phyloP scores from a whole-genome alignment of 2,113 vertebrate genomes.

The Todiramphus chloris region DNA sequence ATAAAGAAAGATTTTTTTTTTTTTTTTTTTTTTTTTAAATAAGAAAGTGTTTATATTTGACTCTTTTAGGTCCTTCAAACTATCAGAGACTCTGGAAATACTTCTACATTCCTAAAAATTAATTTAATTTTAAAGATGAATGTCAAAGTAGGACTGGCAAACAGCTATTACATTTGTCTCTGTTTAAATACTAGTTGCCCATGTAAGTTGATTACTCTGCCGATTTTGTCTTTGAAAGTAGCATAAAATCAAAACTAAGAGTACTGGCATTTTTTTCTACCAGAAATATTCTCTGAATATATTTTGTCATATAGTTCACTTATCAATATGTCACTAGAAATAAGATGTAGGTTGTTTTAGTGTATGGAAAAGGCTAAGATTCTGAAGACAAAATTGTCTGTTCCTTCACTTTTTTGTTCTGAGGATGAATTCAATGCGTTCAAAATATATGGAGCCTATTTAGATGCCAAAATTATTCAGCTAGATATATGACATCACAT shows the following conservation, averaged over 20 bases:
- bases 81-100: background rate
- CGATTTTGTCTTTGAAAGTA: background rate
- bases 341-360: background rate
- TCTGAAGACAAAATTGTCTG: background rate
- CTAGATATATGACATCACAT: background rate
- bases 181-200: background rate
- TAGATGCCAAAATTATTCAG: background rate
- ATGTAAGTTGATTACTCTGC: background rate
- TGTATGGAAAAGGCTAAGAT: background rate
- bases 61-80: background rate
- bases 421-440: background rate
- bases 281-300: background rate
- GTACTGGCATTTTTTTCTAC: background rate
- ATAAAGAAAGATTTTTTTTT: background rate
- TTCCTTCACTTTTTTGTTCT: background rate
- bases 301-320: background rate
- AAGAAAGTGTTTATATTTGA: background rate
- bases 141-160: background rate
- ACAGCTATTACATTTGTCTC: background rate
- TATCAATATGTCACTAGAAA: background rate
- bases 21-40: background rate
- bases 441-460: background rate
- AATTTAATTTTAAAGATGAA: background rate
- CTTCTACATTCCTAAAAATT: background rate
- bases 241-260: background rate